phyloP scores from a whole-genome alignment of 2,113 vertebrate genomes.

The Myotis lucifugus region DNA sequence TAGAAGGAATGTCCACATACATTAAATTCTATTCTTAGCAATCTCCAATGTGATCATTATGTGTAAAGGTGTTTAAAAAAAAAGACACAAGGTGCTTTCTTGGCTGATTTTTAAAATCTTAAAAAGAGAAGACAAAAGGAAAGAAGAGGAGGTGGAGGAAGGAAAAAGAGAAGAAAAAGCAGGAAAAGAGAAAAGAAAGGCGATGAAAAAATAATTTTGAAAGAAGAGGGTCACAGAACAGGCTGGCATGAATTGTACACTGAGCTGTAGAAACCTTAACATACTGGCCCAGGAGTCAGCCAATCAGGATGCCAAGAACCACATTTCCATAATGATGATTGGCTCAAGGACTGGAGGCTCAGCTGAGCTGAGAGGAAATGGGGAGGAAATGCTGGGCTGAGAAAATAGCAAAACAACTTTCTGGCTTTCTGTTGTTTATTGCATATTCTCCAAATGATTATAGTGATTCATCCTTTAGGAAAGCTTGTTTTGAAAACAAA shows the following conservation, averaged over 20 bases:
- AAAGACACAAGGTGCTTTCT: not conserved
- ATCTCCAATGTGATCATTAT: not conserved
- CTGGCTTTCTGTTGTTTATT: constrained; percentile 59
- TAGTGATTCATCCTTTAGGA: constrained; percentile 51
- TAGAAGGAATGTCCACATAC: not conserved
- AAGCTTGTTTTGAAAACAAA: constrained; percentile 66
- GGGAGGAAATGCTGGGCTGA: not conserved
- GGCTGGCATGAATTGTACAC: not conserved
- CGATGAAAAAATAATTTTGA: constrained; percentile 7
- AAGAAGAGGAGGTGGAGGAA: not conserved
- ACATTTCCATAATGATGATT: constrained; percentile 78
- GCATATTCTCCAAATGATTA: constrained; percentile 57
- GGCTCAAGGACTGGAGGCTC: constrained; percentile 53
- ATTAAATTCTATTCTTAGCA: not conserved
- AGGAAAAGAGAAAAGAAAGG: no score
- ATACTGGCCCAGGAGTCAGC: constrained; percentile 19
- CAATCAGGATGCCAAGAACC: constrained; percentile 73
- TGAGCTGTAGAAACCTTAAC: constrained; percentile 14
- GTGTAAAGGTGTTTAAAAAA: not conserved
- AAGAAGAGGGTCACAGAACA: not conserved
- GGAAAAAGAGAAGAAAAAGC: not conserved
- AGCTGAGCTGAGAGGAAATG: not conserved
- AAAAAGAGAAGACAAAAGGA: not conserved
- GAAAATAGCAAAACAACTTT: constrained; percentile 53
- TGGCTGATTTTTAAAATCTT: constrained; percentile 26